Conservation (phyloP, 2,797 vertebrate species). For the Silurus aristotelis region DNA sequence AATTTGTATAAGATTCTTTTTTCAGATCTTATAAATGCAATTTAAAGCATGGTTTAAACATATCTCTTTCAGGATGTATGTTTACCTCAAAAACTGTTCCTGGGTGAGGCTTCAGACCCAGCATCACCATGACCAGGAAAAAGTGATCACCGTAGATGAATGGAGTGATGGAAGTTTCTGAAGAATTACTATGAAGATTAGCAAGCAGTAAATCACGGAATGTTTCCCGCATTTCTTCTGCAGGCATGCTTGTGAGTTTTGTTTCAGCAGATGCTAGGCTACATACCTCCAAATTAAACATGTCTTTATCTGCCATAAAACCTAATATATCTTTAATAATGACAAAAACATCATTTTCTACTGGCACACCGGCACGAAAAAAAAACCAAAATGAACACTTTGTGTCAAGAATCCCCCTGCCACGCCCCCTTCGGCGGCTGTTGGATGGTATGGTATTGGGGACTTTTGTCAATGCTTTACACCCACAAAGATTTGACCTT, state of each 20-base stretch:
- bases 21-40: not conserved
- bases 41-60: not conserved
- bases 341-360: not conserved
- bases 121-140: not conserved
- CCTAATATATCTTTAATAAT: not conserved
- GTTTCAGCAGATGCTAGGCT: not conserved
- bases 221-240: not conserved
- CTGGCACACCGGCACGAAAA: too few species aligned
- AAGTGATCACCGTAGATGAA: too few species aligned
- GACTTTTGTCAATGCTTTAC: not conserved
- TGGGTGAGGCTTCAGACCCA: not conserved
- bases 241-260: not conserved
- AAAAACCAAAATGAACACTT: too few species aligned
- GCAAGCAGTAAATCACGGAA: not conserved
- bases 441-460: too few species aligned
- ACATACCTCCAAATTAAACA: not conserved
- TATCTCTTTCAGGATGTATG: not conserved
- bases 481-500: not conserved
- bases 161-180: not conserved
- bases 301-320: not conserved
- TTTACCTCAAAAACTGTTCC: not conserved
- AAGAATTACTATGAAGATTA: not conserved
- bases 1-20: not conserved
- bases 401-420: too few species aligned
- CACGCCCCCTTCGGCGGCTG: too few species aligned